These are phyloP conservation scores for Alcis repandata DNA, from an alignment of 2,888 invertebrate genomes.

Conservation along the genomic window DNA sequence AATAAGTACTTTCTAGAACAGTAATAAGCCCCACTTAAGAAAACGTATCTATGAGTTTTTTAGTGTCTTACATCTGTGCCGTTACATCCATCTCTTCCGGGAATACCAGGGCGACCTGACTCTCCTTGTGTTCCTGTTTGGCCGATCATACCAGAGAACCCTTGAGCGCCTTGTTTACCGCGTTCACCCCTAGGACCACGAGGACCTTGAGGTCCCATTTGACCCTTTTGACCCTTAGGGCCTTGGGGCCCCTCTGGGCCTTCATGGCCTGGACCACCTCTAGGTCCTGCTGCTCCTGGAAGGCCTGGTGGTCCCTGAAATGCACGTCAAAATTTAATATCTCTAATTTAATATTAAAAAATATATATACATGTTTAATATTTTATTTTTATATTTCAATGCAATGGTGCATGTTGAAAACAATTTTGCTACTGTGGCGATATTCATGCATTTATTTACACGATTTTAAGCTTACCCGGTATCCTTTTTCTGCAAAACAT, in stretches of 20 bases:
- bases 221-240: constrained; percentile 95
- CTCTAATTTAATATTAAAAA: neutral
- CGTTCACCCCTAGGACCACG: constrained; percentile 94
- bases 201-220: constrained; percentile 93
- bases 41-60: neutral
- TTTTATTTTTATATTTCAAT: neutral
- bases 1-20: neutral
- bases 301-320: constrained; percentile 91
- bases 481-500: constrained; percentile 96
- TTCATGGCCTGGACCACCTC: constrained; percentile 92
- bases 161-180: constrained; percentile 95
- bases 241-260: constrained; percentile 95
- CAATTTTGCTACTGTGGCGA: neutral
- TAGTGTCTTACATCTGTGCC: constrained; percentile 93
- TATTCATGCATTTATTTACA: neutral
- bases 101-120: constrained; percentile 90
- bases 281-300: constrained; percentile 90
- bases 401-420: neutral
- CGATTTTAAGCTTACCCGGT: constrained; percentile 85
- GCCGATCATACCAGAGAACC: constrained; percentile 95
- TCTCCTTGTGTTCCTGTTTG: constrained; percentile 89
- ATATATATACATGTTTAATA: neutral
- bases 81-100: constrained; percentile 98
- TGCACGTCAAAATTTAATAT: constrained; percentile 5
- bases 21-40: neutral